Conservation (phyloP, 2,113 vertebrate genomes). For the Platichthys stellatus region DNA sequence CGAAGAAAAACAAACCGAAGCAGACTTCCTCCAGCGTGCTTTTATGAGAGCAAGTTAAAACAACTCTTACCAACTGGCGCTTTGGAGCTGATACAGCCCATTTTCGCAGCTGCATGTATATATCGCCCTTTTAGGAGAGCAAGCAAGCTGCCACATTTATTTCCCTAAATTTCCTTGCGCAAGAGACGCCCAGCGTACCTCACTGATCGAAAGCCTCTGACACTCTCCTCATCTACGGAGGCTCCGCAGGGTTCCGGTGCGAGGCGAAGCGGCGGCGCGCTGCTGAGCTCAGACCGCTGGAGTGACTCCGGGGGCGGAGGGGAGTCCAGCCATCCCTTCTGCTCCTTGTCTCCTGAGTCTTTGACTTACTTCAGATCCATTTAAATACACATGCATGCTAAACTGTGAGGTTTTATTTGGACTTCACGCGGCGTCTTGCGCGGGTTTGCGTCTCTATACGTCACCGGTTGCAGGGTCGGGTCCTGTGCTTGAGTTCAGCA, state of each 20-base stretch:
- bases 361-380: constrained; percentile 29
- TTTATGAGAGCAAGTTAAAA: constrained; percentile 52
- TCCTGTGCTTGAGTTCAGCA: constrained; percentile 69
- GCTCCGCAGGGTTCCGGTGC: constrained; percentile 61
- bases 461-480: constrained; percentile 59
- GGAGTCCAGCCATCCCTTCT: constrained; percentile 63
- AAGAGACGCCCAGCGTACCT: constrained; percentile 78
- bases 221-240: constrained; percentile 53
- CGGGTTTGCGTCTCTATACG: constrained; percentile 47
- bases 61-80: constrained; percentile 88
- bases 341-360: constrained; percentile 23
- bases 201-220: constrained; percentile 66
- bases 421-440: neutral
- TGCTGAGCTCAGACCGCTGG: constrained; percentile 59
- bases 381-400: neutral
- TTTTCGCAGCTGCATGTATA: constrained; percentile 75
- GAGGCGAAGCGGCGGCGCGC: constrained; percentile 23
- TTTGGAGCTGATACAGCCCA: constrained; percentile 91
- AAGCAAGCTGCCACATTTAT: constrained; percentile 13
- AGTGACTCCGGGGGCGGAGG: constrained; percentile 59
- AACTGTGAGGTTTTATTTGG: neutral
- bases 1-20: neutral
- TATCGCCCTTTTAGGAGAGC: constrained; percentile 20
- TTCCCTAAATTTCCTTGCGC: constrained; percentile 52
- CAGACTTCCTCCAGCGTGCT: constrained; percentile 66